Base-by-base conservation (phyloP, 2,888 invertebrate genomes). In the Nasonia oneida region DNA sequence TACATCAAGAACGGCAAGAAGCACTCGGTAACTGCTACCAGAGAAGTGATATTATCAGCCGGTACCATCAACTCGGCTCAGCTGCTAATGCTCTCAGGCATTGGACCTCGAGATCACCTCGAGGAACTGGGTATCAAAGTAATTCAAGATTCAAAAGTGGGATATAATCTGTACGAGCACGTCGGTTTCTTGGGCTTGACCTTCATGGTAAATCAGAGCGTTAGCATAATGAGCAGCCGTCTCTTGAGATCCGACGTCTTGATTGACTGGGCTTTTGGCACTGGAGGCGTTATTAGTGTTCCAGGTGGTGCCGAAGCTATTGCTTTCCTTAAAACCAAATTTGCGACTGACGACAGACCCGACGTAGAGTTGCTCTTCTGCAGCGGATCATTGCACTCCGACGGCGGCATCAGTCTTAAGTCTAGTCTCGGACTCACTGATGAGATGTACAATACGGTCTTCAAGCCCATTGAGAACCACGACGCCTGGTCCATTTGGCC, bases 11-110 rank as follows among this genome's bases (percentile, higher is more conserved):
- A 95, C 87, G 94, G 94, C 29, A 93, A 91, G 89, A 94, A 93
- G 89, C 95, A 93, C 82, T 90, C 90, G 10, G 94, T 95, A 0
- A 91, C 92, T 3, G 97, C 96, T 5, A 94, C 91, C 0, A 95
- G 95, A 88, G 95, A 95, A 91, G 94, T 95, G 0, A 94, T 95
- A 73, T 89, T 95, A 10, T 96, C 96, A 15, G 96, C 96, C 1
- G 97, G 98, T 0, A 95, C 97, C 0, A 96, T 98, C 87, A 97
- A 97, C 92, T 96, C 97, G 0, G 97, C 98, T 0, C 97, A 98
- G 92, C 91, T 98, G 18, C 90, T 96, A 33, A 95, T 96, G 95
- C 92, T 96, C 2, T 95, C 95, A 0, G 96, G 96, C 1, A 92
- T 96, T 14, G 96, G 96, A 0, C 96, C 96, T 0, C 94, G 92